Evolutionary conservation across 2,888 invertebrate genomes (phyloP), one percentile per base, ranked within the genome.

Genomic region (Cataglyphis livida): DNA sequence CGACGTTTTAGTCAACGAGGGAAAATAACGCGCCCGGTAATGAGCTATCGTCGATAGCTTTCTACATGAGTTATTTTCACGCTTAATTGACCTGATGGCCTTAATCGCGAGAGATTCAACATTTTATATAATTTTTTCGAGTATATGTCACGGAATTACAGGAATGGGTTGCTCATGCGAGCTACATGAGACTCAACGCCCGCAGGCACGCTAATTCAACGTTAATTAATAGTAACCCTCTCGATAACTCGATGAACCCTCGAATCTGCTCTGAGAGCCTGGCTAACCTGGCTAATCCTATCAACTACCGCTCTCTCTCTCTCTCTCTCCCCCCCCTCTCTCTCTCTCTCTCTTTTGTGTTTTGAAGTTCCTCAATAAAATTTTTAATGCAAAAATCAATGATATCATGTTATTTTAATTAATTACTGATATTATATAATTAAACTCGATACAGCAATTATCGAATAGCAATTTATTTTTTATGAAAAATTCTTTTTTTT

Each of bases 161-260:
- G 70, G n/a, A 70, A 18, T 12, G 32, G 21, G 28, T 41, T 57
- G 32, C 3, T 28, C 18, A 5, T 21, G 25, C 18, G 12, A 44
- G 68, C 44, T 32, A 21, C 32, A 41, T 0, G 48, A 48, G 75
- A 65, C 75, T 48, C 64, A 44, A n/a, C 75, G 79, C 73, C 82
- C 51, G 21, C 35, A 76, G 78, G 54, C 59, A 75, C 64, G 68
- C 75, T 86, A 88, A 90, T 89, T 90, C 82, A 76, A 81, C 74
- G 82, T 70, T 86, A 91, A 91, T 91, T 90, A 88, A 90, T 91
- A 88, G 87, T 87, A 90, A 89, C 85, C 82, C 90, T 86, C 89
- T 88, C 89, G 88, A 88, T 90, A 88, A 87, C 88, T 91, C 86
- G 86, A 91, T 88, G 84, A 85, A 85, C 76, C 81, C 84, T 87